Evolutionary conservation across 2,113 vertebrate species (phyloP).

Genomic region (Pterocles orientalis): DNA sequence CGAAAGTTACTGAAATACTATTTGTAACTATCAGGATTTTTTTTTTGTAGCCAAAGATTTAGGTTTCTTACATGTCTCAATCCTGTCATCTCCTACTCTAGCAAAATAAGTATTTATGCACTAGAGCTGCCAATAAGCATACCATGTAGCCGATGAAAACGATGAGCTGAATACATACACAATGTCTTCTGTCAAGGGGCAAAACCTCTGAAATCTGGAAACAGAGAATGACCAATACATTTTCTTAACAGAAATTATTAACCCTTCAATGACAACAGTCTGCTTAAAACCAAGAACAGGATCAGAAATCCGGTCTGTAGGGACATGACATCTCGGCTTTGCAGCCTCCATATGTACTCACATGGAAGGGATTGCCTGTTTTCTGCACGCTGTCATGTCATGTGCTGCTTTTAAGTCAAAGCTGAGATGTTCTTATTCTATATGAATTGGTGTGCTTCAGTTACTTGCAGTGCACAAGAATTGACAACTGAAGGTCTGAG

Average conservation of each 20-base stretch:
- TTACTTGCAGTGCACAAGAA: neutral
- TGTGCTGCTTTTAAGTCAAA: neutral
- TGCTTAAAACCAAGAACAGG: neutral
- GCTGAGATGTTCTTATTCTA: neutral
- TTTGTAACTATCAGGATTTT: slow-evolving; percentile 17
- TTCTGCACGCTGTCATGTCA: neutral
- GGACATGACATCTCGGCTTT: neutral
- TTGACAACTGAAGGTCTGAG: neutral
- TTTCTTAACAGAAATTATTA: neutral
- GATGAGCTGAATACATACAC: neutral
- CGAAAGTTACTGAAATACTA: slow-evolving; percentile 18
- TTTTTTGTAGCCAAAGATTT: slow-evolving; percentile 31
- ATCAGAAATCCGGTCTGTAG: neutral
- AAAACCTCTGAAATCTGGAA: neutral
- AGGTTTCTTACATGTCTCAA: slow-evolving; percentile 16
- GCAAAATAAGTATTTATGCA: slow-evolving; percentile 6
- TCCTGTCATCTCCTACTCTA: slow-evolving; percentile 12
- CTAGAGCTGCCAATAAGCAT: neutral
- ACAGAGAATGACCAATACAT: neutral
- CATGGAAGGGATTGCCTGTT: neutral
- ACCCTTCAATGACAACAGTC: neutral
- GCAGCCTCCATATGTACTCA: neutral
- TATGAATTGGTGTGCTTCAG: neutral
- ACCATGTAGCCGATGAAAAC: neutral
- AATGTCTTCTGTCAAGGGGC: neutral